Evolutionary conservation across 1,140 invertebrate species (phyloP), one percentile per base, ranked within the genome.

Genomic region (Kradibia gibbosae): DNA sequence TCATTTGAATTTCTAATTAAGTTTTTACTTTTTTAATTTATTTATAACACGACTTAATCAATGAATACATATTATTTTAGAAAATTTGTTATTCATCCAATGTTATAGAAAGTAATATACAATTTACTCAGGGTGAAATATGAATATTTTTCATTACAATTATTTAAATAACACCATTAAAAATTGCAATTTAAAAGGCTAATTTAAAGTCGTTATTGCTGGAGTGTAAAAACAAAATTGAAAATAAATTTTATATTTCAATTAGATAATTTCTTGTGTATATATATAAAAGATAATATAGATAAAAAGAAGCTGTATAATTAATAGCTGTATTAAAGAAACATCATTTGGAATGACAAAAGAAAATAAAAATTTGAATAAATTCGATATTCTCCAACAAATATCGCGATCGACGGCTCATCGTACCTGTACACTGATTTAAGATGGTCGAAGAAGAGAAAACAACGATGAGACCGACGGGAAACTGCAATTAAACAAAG

Each of bases 401-500:
- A 67, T n/a, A 67, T 15, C 5, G 36, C 20, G 20, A 67, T 39
- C 62, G 34, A 67, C 62, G 34, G 22, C 11, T 39, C 15, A 67
- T 39, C 62, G 62, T 39, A 20, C 62, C 62, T 22, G 34, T 39
- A 39, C 22, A 39, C 62, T 39, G 62, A 39, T 39, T 39, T 34
- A 36, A 39, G 62, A 8, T 10, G 57, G n/a, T 11, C n/a, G 50
- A 34, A 20, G 39, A 48, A 28, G 39, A 45, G 62, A 67, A 39
- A 39, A 62, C 60, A n/a, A 15, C 34, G 62, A 39, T 36, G 45
- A 34, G 71, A 2, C n/a, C 25, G 71, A 53, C 31, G 65, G 25
- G 39, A 79, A 72, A 72, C n/a, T 50, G 48, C 45, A 74, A 80
- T 80, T 74, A 74, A n/a, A 34, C 55, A 80, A 50, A 65, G 55